Conservation (phyloP, 37 sponge, comb jelly and placozoan species). For the Halisarca cf. caerulea region DNA sequence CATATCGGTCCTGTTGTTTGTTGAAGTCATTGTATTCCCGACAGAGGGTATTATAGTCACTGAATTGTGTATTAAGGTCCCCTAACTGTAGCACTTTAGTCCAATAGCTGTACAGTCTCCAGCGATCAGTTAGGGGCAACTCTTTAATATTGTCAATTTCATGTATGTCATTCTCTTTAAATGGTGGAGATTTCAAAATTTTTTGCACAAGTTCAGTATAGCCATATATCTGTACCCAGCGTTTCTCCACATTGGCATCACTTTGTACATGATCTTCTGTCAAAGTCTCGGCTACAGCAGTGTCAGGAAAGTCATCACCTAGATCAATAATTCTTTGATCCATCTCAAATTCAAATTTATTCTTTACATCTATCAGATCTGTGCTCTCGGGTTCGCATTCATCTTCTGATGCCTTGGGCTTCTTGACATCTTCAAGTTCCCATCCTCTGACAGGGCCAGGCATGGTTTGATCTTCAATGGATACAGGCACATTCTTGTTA, state of each 20-base stretch:
- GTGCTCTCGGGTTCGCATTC: slow-evolving; percentile 13
- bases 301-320: neutral
- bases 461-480: too few species aligned
- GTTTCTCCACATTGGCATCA: neutral
- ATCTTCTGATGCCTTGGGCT: neutral
- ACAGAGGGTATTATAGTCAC: slow-evolving; percentile 31
- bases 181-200: slow-evolving; percentile 2
- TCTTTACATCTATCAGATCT: slow-evolving; percentile 44
- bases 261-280: neutral
- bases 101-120: slow-evolving; percentile 78
- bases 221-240: neutral
- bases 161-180: slow-evolving; percentile 32
- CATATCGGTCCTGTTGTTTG: slow-evolving; percentile 36
- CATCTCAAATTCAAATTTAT: slow-evolving; percentile 55
- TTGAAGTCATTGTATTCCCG: slow-evolving; percentile 21
- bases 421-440: too few species aligned
- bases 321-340: slow-evolving; percentile 34
- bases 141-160: slow-evolving; percentile 30
- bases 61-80: neutral
- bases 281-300: neutral
- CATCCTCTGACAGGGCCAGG: too few species aligned
- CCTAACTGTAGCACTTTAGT: neutral
- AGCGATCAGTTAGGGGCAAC: slow-evolving; percentile 29
- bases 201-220: neutral
- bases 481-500: too few species aligned